Evolutionary conservation across 2,113 vertebrate genomes (phyloP), one percentile per base, ranked within the genome.

Genomic region (Oxygymnocypris stewartii): DNA sequence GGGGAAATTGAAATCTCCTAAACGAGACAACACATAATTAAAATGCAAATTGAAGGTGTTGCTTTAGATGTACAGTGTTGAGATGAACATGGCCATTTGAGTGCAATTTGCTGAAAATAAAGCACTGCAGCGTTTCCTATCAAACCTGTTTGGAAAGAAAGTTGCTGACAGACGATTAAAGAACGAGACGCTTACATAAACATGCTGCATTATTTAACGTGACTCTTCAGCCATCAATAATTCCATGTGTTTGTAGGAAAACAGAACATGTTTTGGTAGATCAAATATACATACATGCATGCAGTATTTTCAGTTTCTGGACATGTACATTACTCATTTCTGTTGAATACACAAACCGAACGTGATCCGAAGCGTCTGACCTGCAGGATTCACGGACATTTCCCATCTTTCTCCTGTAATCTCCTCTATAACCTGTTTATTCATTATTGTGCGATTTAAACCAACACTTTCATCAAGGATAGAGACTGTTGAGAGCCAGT

Each of bases 401-500:
- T 86, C 71, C 85, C 67, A 88, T 86, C 85, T 16, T 84, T 85
- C 81, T 76, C 14, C 61, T 89, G 83, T 67, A 61, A 91, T 90
- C 88, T 84, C 4, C 13, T 77, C 65, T 59, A 28, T 57, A 13
- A 89, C 81, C 78, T 12, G 28, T 77, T 89, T 78, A 75, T 78
- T 89, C 91, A 88, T 88, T 86, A 14, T 14, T 69, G 65, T 69
- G 65, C 2, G 5, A 31, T 67, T 31, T 0, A 67, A 31, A 4
- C 28, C 2, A 18, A 54, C 16, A 54, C 16, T 20, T 54, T 54
- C 51, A 51, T 51, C 49, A 51, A 51, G 49, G 49, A 51, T 14
- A 51, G 49, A 51, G 14, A 51, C 49, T 13, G 16, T 16, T 51
- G 49, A 51, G 49, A 54, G 51, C 16, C 51, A 20, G 51, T 54